Conservation (phyloP, 2,113 vertebrate genomes). For the Chlorodrepanis virens region DNA sequence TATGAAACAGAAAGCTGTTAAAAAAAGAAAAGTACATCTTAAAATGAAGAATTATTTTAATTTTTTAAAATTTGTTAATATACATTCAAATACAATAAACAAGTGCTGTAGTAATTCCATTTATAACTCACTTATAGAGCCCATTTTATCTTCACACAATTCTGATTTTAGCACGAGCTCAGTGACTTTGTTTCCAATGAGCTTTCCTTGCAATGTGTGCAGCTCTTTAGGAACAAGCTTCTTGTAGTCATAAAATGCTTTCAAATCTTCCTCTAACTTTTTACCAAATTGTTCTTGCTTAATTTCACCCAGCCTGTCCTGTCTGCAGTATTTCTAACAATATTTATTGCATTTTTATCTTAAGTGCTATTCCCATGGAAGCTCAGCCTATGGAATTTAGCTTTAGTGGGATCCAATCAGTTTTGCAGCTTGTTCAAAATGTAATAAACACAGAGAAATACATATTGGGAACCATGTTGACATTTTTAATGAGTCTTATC, state of each 20-base stretch:
- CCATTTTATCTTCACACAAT: not conserved
- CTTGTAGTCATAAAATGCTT: not conserved
- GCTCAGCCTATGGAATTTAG: not conserved
- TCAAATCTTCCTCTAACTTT: not conserved
- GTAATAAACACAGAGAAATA: not conserved
- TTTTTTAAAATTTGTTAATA: rapidly evolving
- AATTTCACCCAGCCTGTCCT: not conserved
- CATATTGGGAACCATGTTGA: not conserved
- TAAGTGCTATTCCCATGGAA: not conserved
- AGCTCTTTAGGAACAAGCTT: not conserved
- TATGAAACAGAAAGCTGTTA: not conserved
- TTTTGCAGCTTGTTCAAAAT: not conserved
- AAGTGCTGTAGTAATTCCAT: not conserved
- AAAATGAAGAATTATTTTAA: not conserved
- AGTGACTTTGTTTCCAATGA: not conserved
- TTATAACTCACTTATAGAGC: not conserved
- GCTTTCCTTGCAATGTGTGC: not conserved
- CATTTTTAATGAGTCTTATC: not conserved
- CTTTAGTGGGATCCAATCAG: not conserved
- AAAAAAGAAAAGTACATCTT: not conserved
- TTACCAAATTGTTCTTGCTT: not conserved
- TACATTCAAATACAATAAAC: not conserved
- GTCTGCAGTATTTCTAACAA: not conserved
- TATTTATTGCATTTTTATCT: not conserved
- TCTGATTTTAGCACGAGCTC: not conserved